Conservation (phyloP, 1,140 invertebrate species). For the Drosophila miranda region DNA sequence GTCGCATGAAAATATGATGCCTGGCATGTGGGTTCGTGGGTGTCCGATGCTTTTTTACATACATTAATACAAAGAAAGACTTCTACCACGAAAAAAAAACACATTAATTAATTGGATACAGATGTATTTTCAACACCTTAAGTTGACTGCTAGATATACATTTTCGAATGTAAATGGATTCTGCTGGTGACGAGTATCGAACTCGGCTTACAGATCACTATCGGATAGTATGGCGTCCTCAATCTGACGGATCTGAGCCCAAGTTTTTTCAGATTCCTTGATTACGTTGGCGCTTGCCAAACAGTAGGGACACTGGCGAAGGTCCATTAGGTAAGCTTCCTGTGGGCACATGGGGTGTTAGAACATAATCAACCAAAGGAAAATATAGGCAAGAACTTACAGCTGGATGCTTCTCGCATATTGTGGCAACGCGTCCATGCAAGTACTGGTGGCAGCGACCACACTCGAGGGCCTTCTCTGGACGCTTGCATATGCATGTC, state of each 20-base stretch:
- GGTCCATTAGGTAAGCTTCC: too few species aligned
- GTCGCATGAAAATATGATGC: too few species aligned
- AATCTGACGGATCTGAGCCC: constrained; percentile 34
- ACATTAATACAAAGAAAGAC: too few species aligned
- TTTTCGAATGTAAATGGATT: too few species aligned
- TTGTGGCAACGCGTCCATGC: constrained; percentile 31
- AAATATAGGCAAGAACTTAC: constrained; percentile 18
- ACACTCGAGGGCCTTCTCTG: constrained; percentile 35
- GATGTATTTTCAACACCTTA: too few species aligned
- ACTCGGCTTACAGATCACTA: constrained; percentile 43
- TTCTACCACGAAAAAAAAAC: too few species aligned
- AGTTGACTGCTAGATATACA: too few species aligned
- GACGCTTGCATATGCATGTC: constrained; percentile 39
- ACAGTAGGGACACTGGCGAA: neutral
- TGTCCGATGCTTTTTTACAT: too few species aligned
- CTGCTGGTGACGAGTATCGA: constrained; percentile 18
- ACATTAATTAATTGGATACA: too few species aligned
- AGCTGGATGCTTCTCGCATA: constrained; percentile 40
- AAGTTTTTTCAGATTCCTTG: constrained; percentile 2
- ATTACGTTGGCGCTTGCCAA: neutral
- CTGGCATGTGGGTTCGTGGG: too few species aligned
- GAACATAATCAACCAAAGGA: neutral
- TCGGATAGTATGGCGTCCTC: constrained; percentile 38
- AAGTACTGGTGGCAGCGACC: constrained; percentile 51
- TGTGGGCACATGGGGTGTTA: too few species aligned